Conservation (phyloP, 2,888 invertebrate species). For the Autographa gamma region DNA sequence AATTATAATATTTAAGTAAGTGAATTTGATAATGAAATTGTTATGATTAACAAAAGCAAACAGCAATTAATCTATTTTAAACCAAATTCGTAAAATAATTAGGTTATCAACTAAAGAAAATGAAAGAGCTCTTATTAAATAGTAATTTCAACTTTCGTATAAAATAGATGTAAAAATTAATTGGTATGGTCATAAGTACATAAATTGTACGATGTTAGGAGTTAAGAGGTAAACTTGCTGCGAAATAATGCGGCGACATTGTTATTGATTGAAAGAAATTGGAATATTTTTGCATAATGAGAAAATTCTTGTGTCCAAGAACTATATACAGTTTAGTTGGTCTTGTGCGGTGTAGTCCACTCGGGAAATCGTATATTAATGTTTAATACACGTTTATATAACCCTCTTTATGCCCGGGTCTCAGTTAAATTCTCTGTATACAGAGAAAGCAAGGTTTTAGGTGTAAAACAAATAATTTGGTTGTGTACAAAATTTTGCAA, state of each 20-base stretch:
- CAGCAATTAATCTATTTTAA: neutral
- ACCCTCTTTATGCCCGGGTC: neutral
- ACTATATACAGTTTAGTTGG: slow-evolving; percentile 42
- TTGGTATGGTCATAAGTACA: slow-evolving; percentile 56
- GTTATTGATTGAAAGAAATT: slow-evolving; percentile 42
- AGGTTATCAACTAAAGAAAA: slow-evolving; percentile 12
- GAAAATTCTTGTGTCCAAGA: slow-evolving; percentile 47
- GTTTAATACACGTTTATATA: slow-evolving; percentile 1
- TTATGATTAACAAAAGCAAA: neutral
- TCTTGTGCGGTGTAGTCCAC: slow-evolving; percentile 40
- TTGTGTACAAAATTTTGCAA: slow-evolving; percentile 2
- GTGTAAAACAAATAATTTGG: neutral
- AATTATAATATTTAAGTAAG: slow-evolving; percentile 13
- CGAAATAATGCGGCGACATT: slow-evolving; percentile 34
- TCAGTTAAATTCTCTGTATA: neutral
- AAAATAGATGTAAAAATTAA: slow-evolving; percentile 55
- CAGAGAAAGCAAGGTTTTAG: neutral
- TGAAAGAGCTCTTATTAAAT: slow-evolving; percentile 52
- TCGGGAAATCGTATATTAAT: slow-evolving; percentile 25
- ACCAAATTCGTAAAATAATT: neutral
- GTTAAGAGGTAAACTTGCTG: slow-evolving; percentile 43
- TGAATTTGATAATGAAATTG: neutral
- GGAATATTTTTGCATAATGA: slow-evolving; percentile 59
- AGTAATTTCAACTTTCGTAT: slow-evolving; percentile 42
- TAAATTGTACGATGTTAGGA: slow-evolving; percentile 52